Evolutionary conservation across 2,888 invertebrate genomes (phyloP).

Genomic region (Pasiphila rectangulata): DNA sequence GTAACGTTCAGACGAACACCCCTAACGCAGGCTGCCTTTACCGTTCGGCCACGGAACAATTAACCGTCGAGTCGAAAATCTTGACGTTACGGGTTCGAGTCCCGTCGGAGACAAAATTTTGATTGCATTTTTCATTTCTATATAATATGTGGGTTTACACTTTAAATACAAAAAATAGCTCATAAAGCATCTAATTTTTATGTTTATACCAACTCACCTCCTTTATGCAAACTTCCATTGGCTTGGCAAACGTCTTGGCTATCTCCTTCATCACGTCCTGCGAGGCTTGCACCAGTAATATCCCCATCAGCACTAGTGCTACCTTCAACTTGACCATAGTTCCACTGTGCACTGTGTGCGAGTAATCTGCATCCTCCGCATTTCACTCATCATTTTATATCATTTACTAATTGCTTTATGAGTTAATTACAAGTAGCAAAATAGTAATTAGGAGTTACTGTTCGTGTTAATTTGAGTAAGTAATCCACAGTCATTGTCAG

Average conservation of each 20-base stretch:
- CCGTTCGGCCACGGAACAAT: no score
- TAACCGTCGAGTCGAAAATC: no score
- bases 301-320: constrained; percentile 15
- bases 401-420: constrained; percentile 12
- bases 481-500: constrained; percentile 7
- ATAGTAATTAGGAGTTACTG: constrained; percentile 7
- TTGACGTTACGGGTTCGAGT: no score
- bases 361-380: background rate
- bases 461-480: no score
- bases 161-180: background rate
- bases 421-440: constrained; percentile 11
- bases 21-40: no score
- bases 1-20: no score
- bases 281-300: constrained; percentile 22
- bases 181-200: background rate
- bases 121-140: no score
- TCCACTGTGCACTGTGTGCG: background rate
- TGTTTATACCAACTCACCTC: constrained; percentile 22
- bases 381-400: no score
- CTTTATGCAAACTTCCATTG: constrained; percentile 30
- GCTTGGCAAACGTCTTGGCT: constrained; percentile 33
- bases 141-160: background rate
- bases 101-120: no score
- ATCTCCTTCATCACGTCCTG: constrained; percentile 34
- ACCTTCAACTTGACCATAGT: constrained; percentile 17